Evolutionary conservation across 2,888 invertebrate species (phyloP), one percentile per base, ranked within the genome.

Genomic region (Clivina fossor): DNA sequence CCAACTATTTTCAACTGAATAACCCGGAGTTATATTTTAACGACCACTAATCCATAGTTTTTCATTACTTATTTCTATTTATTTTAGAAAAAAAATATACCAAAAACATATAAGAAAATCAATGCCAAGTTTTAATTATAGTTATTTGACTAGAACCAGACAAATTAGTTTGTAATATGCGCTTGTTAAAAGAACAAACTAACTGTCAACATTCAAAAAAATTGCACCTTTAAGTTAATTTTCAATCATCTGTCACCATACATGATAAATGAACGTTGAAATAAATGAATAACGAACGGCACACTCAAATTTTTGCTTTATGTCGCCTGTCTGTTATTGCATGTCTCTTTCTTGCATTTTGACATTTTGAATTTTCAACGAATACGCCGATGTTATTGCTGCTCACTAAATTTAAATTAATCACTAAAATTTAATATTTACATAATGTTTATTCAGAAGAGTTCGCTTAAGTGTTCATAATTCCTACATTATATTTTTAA

Each of bases 51-150:
- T n/a, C n/a, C n/a, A n/a, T n/a, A n/a, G n/a, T n/a, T n/a, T n/a
- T n/a, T n/a, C n/a, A n/a, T n/a, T n/a, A n/a, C n/a, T n/a, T n/a
- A n/a, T n/a, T n/a, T n/a, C n/a, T n/a, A n/a, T n/a, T n/a, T 24
- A 24, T 9, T 24, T 7, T 24, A 24, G 9, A 24, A 24, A 4
- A 24, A 24, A 24, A 7, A 9, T 9, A 9, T 24, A 24, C 26
- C 26, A 7, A 13, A 11, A 32, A 13, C 19, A 8, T 16, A 47
- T 19, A 18, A 33, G 5, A 33, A 24, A n/a, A 16, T 13, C 20
- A 32, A 20, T 33, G 47, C 47, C 47, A 47, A 47, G 47, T 47
- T 47, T 47, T 47, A 47, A 47, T 47, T 33, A 47, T 47, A 47
- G 33, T 33, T 4, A 7, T 24, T 4, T 24, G 9, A 24, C 26